Evolutionary conservation across 2,797 vertebrate genomes (phyloP), one percentile per base, ranked within the genome.

Genomic region (Hypotaenidia okinawae): DNA sequence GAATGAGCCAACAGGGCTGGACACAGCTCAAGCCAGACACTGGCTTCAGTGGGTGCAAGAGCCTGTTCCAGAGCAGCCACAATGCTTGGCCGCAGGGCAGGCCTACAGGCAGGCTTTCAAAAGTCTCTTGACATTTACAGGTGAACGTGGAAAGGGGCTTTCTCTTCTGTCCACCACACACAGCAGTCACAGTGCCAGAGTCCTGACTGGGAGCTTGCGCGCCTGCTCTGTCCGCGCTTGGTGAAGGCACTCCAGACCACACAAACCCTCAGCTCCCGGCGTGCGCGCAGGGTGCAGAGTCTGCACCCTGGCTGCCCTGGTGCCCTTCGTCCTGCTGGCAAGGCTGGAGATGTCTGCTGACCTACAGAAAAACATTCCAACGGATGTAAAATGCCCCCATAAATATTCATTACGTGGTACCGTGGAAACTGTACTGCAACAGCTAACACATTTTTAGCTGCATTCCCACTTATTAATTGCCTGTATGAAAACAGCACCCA

Each of bases 1-100:
- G 19, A 76, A 21, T 1, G 3, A 51, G 14, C 24, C 4, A 2
- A 32, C 75, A 6, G 59, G 18, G 64, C 76, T 54, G 68, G 55
- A 27, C 1, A 1, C 0, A 0, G n/a, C 4, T 88, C 67, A 41
- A 5, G 7, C 28, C 76, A 69, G 87, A 55, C 2, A 0, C 19
- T 25, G 52, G 13, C 32, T 43, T n/a, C 2, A 0, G 14, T 21
- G 41, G 8, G 33, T 63, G 54, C 59, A 7, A 4, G 15, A 64
- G 91, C 45, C 62, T 55, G 17, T 41, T 93, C 59, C 43, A 39
- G 72, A 72, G 73, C 64, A 73, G 59, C 1, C 0, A 10, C n/a
- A 7, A 51, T 39, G 70, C 51, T 22, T 4, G 28, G 57, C 37
- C 41, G 41, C 8, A 35, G 45, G 47, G 43, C 32, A 45, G 57